Base-by-base conservation (phyloP, 2,113 vertebrate species). In the Syngnathoides biaculeatus region DNA sequence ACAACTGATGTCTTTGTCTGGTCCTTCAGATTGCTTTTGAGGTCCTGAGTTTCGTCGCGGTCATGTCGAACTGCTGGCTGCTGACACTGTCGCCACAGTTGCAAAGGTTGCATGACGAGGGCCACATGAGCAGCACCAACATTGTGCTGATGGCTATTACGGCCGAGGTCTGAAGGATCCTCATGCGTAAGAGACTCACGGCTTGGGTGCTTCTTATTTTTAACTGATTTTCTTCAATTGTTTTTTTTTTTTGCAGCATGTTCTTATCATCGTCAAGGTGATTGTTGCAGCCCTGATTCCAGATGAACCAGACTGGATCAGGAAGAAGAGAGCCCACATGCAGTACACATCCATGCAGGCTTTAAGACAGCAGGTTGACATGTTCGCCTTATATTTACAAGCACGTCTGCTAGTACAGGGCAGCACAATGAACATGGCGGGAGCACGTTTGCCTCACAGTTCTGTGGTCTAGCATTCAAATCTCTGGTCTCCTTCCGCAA, bases 1-100 rank as follows among this genome's bases (percentile, higher is more conserved):
- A 71, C 22, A 9, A 8, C n/a, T 53, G 4, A 3, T 19, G 12
- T 45, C 17, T 0, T 27, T 57, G 61, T 77, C 38, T 24, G 66
- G 42, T 64, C 35, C 59, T 67, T 61, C 83, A 94, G 92, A 55
- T 71, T 0, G 93, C 93, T 0, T 93, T 94, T 57, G 92, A 94
- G 85, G 67, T 90, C 35, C 68, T 94, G 72, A 91, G 92, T 20
- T 93, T 90, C 3, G 72, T 91, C 62, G 92, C 93, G 0, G 91
- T 94, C 1, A 86, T 93, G 26, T 90, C 93, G 38, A 94, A 94
- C 89, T 93, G 92, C 79, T 93, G 92, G 90, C 75, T 94, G 71
- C 77, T 94, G 79, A 77, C 91, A 65, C 86, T 94, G 69, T 93
- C 92, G 0, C 90, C 92, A 26, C 83, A 50, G 43, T 66, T 92